These are phyloP conservation scores for Notolepis coatsorum DNA, from an alignment of 2,797 vertebrate genomes.

Conservation along the genomic window DNA sequence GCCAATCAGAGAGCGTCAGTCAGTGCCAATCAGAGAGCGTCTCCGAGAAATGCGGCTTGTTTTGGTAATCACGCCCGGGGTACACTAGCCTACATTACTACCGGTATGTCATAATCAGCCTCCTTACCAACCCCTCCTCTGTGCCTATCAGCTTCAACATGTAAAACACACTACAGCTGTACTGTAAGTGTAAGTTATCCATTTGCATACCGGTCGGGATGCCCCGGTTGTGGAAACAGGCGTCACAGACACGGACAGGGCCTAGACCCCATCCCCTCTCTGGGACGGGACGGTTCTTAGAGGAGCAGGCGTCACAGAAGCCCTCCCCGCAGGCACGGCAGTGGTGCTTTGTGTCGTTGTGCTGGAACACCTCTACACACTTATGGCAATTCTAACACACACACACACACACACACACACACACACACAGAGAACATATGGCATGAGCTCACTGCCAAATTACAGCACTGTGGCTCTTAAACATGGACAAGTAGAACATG, in stretches of 20 bases:
- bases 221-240: conserved; percentile 85
- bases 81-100: too few species aligned
- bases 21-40: too few species aligned
- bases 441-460: too few species aligned
- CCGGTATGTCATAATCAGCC: too few species aligned
- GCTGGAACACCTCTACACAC: conserved; percentile 89
- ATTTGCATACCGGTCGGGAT: conserved; percentile 73
- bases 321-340: conserved; percentile 97
- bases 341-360: conserved; percentile 96
- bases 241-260: conserved; percentile 93
- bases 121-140: too few species aligned
- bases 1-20: too few species aligned
- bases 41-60: too few species aligned
- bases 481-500: too few species aligned
- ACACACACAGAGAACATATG: neutral
- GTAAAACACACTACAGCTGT: too few species aligned
- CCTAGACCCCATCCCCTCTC: conserved; percentile 97
- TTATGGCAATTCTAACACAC: conserved; percentile 89
- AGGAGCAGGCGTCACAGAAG: conserved; percentile 95
- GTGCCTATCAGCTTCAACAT: too few species aligned
- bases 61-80: too few species aligned
- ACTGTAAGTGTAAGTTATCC: neutral
- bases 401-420: neutral
- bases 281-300: conserved; percentile 92
- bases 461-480: too few species aligned